Base-by-base conservation (phyloP, 1,140 invertebrate species). In the Harpegnathos saltator region DNA sequence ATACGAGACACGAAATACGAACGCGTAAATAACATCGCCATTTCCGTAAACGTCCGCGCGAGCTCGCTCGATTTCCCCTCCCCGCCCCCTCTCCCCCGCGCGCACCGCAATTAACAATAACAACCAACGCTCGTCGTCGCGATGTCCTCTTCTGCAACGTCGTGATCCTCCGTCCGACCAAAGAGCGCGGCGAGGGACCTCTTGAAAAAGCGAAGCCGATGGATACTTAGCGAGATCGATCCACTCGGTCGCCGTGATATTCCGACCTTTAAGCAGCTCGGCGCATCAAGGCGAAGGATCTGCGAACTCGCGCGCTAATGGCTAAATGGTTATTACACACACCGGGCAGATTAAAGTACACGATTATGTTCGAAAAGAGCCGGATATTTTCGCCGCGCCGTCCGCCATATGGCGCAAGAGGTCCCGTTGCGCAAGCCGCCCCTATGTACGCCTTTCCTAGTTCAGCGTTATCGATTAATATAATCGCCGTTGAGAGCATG, bases 391-490 rank as follows among this genome's bases (percentile, higher is more conserved):
- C 29, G 4, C 59, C 63, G 52, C 17, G 56, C 14, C 59, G 73
- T 48, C 33, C 14, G 19, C 58, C 73, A 75, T 75, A 75, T 75
- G 73, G 73, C n/a, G 44, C 59, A 14, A n/a, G 56, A 26, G 19
- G 11, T 52, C 15, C 69, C 33, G 71, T 63, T 62, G 44, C 15
- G 19, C 3, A 17, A 74, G 44, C 38, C 24, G 14, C 14, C 54
- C 38, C 38, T 44, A 33, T 33, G 38, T 7, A 33, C 38, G 38
- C 38, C 38, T 44, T 11, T 44, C 9, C 38, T 44, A 44, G 38
- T 44, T 14, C n/a, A 59, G 62, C 50, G 58, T 62, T 22, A 22
- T 62, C 59, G 72, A 75, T 62, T 50, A 63, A 63, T 52, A 75
- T 52, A 75, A 26, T 14, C 29, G 72, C 11, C 33, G 9, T 59